Evolutionary conservation across 2,113 vertebrate genomes (phyloP), one percentile per base, ranked within the genome.

Genomic region (Atlantisia rogersi): DNA sequence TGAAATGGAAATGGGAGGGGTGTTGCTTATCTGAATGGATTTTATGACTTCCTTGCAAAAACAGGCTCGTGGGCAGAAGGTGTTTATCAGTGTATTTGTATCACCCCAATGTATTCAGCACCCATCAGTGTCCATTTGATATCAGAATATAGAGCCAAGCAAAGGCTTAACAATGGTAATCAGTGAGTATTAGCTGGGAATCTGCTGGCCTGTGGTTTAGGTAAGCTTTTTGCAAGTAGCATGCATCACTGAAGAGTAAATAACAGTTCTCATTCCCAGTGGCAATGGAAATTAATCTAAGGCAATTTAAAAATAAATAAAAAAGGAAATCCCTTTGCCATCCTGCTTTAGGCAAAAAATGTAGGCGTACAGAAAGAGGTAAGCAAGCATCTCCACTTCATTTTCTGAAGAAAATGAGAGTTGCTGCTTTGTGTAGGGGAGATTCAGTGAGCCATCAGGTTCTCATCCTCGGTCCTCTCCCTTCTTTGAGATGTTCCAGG

Each of bases 21-120:
- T 92, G 56, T 84, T 91, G 53, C 76, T 91, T 96, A 90, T 97
- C 94, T 31, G 37, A 58, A 46, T 16, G 67, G 88, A 55, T 82
- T 98, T 98, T 98, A 98, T 97, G 97, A 96, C 94, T 98, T 98
- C 98, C 98, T 96, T 91, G 93, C 20, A 86, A 96, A 95, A 85
- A n/a, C 46, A 80, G 28, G 65, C 76, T 96, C 52, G 5, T 22
- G 73, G 90, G 48, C 75, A 74, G 86, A 60, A 55, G 0, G 17
- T 84, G 64, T 88, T 93, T 93, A 56, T 92, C 88, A 6, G 71
- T 46, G 0, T 35, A 12, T 88, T 90, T 56, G 26, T 78, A 13
- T 16, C 46, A 24, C 48, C 82, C 26, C 26, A 3, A 5, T 55
- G 82, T 58, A 80, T 29, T 37, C 58, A 6, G 59, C 50, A 44